Evolutionary conservation across 2,888 invertebrate genomes (phyloP).

Genomic region (Conomelus anceps): DNA sequence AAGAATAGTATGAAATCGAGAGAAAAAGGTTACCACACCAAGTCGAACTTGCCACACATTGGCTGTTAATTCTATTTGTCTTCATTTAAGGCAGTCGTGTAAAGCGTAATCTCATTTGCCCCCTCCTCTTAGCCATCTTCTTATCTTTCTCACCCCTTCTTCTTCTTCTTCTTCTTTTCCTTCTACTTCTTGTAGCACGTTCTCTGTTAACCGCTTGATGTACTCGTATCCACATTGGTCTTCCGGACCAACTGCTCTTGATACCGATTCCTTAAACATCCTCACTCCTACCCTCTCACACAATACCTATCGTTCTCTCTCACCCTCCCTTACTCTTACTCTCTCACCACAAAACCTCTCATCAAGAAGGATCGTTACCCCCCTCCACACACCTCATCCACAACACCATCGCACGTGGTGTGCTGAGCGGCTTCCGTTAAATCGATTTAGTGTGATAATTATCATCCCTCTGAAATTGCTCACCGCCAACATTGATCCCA

Average conservation of each 20-base stretch:
- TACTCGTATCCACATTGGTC: not conserved
- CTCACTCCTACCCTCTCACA: not conserved
- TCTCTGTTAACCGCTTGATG: not conserved
- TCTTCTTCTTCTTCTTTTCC: not conserved
- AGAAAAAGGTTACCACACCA: not conserved
- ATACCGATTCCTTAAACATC: not conserved
- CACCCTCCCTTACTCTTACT: not conserved
- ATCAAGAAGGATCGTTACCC: not conserved
- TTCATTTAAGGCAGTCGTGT: conserved; percentile 36
- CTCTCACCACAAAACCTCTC: not conserved
- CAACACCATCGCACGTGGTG: not conserved
- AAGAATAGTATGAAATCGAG: not conserved
- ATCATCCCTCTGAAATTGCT: not conserved
- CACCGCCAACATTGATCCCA: not conserved
- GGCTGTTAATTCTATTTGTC: conserved; percentile 46
- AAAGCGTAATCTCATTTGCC: conserved; percentile 40
- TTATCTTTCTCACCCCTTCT: not conserved
- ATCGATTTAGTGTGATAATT: not conserved
- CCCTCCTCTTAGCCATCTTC: conserved; percentile 7
- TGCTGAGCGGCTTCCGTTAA: not conserved
- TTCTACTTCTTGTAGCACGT: not conserved
- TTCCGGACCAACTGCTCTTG: not conserved
- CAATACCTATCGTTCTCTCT: not conserved
- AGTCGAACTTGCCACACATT: conserved; percentile 38
- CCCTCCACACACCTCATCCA: not conserved